Percentiles rank a stretch among this genome's conserved stretches.
These are phyloP conservation scores for Eretmochelys imbricata DNA, from an alignment of 2,113 vertebrate genomes.

Conservation along the genomic window DNA sequence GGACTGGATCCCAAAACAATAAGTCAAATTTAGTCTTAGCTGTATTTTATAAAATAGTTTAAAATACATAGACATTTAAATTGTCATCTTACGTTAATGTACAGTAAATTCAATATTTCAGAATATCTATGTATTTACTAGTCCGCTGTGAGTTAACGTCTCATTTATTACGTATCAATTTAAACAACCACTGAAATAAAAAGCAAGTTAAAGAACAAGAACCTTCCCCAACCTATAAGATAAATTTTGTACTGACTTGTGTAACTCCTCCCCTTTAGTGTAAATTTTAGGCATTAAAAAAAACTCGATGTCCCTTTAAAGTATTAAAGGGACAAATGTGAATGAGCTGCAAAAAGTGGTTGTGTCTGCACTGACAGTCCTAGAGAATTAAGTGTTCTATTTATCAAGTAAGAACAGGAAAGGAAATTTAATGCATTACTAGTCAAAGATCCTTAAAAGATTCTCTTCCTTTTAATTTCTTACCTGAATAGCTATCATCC, in stretches of 20 bases:
- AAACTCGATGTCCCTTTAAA: background rate
- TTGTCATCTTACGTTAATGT: no score
- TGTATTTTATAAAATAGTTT: no score
- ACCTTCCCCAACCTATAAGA: background rate
- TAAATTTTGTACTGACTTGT: fast-evolving
- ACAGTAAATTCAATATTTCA: background rate
- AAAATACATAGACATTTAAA: no score
- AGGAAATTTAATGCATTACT: background rate
- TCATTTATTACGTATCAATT: background rate
- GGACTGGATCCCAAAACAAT: background rate
- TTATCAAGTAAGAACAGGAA: background rate
- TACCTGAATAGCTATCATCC: slow-evolving; percentile 76
- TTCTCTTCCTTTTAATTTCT: background rate
- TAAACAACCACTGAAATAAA: background rate
- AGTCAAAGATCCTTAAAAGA: background rate
- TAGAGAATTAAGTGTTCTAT: background rate
- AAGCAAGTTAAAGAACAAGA: fast-evolving
- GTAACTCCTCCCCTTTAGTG: background rate
- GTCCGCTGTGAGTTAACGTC: background rate
- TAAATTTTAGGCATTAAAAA: background rate
- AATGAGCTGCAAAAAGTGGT: fast-evolving
- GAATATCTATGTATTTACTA: background rate
- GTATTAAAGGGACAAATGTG: background rate
- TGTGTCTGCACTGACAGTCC: background rate
- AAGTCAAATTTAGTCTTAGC: background rate